Evolutionary conservation across 1,140 invertebrate genomes (phyloP).

Genomic region (Drosophila arawakana): DNA sequence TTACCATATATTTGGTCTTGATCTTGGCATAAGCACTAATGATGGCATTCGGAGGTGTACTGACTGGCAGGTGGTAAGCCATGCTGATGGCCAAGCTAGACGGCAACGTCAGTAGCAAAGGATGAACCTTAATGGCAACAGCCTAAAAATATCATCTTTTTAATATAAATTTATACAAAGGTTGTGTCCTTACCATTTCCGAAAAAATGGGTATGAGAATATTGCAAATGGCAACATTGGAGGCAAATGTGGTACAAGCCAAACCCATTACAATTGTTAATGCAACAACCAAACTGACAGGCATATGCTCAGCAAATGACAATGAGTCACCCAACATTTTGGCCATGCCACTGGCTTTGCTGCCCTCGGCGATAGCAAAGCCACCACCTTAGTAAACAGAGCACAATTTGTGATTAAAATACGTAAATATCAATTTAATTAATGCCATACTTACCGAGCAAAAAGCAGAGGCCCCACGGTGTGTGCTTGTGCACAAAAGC

Average conservation of each 20-base stretch:
- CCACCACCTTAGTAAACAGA: conserved; percentile 88
- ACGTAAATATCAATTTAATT: neutral
- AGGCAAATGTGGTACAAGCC: conserved; percentile 91
- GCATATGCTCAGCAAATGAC: conserved; percentile 85
- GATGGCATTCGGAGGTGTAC: conserved; percentile 96
- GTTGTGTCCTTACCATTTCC: conserved; percentile 86
- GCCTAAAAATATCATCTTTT: conserved; percentile 64
- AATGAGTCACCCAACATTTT: conserved; percentile 89
- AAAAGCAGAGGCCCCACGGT: conserved; percentile 60
- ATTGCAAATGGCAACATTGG: conserved; percentile 93
- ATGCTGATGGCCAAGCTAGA: conserved; percentile 91
- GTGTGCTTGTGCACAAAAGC: conserved; percentile 46
- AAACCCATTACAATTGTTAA: conserved; percentile 75
- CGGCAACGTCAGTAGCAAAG: conserved; percentile 94
- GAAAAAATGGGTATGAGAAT: conserved; percentile 90
- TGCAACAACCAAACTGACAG: conserved; percentile 85
- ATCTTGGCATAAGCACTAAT: conserved; percentile 89
- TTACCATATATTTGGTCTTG: conserved; percentile 65
- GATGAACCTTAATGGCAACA: conserved; percentile 89
- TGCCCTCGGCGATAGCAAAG: conserved; percentile 94
- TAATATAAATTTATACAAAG: too few species aligned
- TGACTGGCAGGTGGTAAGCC: conserved; percentile 89
- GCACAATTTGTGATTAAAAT: neutral
- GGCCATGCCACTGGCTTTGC: conserved; percentile 91
- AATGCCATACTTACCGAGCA: conserved; percentile 45